Percentiles rank a stretch among this genome's conserved stretches.
phyloP scores from a whole-genome alignment of 2,888 invertebrate species.

The Lasioglossum zephyrum region DNA sequence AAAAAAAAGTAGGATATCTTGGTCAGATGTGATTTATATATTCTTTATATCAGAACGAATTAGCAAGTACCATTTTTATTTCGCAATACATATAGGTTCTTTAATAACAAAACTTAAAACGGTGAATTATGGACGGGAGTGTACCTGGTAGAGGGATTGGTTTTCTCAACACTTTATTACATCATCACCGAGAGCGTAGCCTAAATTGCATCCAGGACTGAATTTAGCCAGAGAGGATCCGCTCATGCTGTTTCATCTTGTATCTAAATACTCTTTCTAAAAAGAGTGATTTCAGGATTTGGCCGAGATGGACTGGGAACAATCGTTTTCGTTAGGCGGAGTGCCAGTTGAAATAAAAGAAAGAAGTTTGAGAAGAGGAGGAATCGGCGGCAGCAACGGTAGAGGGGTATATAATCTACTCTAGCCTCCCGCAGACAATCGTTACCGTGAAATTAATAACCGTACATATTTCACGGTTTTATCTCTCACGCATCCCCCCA shows the following conservation, averaged over 20 bases:
- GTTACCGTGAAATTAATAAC: constrained; percentile 61
- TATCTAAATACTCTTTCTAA: not conserved
- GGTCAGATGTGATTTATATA: too few relatives aligned
- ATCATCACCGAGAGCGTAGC: too few relatives aligned
- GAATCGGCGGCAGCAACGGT: not conserved
- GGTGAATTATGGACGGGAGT: too few relatives aligned
- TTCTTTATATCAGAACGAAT: too few relatives aligned
- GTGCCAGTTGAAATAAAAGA: constrained; percentile 13
- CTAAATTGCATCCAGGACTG: not conserved
- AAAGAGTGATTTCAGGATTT: not conserved
- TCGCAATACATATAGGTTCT: too few relatives aligned
- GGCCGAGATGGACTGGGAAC: not conserved
- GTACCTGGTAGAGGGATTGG: too few relatives aligned
- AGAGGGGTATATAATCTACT: constrained; percentile 37
- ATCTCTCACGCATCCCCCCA: constrained; percentile 57
- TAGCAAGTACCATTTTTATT: too few relatives aligned
- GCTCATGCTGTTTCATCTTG: not conserved
- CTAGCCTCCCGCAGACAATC: constrained; percentile 37
- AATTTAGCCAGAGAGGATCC: too few relatives aligned
- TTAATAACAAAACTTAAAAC: too few relatives aligned
- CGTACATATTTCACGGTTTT: constrained; percentile 61
- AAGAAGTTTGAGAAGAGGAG: constrained; percentile 4
- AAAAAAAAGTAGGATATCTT: too few relatives aligned
- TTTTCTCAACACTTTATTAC: too few relatives aligned
- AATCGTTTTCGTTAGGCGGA: constrained; percentile 23